Percentiles rank a stretch among this genome's conserved stretches.
phyloP scores from a whole-genome alignment of 30 jellyfish, hydroid and myxozoan genomes.

The Catostylus mosaicus region DNA sequence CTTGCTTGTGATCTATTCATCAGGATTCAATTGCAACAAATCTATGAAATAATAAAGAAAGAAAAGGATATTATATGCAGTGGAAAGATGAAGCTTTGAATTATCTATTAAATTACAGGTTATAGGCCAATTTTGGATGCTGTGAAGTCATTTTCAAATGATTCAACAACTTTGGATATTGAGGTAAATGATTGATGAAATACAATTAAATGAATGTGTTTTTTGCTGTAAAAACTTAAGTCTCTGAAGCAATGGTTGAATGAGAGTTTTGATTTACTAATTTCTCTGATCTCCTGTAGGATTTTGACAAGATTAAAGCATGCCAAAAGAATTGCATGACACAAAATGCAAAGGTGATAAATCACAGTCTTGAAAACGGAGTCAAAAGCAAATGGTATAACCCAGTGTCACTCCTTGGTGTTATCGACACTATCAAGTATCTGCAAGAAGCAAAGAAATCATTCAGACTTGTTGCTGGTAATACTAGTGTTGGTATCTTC shows the following conservation, averaged over 20 bases:
- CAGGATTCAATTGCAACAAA: too few relatives aligned
- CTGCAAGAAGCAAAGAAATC: not conserved
- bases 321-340: constrained; percentile 39
- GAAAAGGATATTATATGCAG: too few relatives aligned
- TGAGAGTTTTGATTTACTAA: not conserved
- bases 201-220: not conserved
- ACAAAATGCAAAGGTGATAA: constrained; percentile 7
- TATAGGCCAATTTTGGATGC: constrained; percentile 72
- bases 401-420: constrained; percentile 30
- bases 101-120: too few relatives aligned
- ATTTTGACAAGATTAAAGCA: constrained; percentile 24
- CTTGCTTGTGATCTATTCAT: too few relatives aligned
- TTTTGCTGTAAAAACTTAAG: not conserved
- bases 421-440: not conserved
- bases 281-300: not conserved
- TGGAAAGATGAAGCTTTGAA: too few relatives aligned
- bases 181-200: constrained; percentile 22
- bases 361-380: not conserved
- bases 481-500: constrained; percentile 45
- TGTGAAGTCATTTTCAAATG: constrained; percentile 36
- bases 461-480: constrained; percentile 35
- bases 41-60: too few relatives aligned
- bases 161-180: constrained; percentile 27
- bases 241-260: not conserved
- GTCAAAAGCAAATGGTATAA: constrained; percentile 19